Conservation (phyloP, 2,797 vertebrate species). For the Heterohyrax brucei region DNA sequence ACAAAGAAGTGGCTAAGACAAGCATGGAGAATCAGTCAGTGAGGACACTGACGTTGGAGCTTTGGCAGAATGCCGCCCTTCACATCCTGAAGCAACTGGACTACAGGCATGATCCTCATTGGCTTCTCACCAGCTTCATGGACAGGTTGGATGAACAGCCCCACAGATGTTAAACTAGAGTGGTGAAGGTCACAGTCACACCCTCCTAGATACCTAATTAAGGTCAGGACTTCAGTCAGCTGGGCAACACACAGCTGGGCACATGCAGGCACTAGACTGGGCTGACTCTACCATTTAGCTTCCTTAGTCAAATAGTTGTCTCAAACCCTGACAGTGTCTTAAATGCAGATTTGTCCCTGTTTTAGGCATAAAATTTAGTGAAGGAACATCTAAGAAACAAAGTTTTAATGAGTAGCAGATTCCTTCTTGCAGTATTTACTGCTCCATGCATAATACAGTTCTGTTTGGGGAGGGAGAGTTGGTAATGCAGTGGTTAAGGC, state of each 20-base stretch:
- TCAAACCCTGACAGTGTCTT: background rate
- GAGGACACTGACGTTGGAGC: background rate
- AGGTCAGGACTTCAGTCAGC: background rate
- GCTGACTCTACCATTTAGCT: background rate
- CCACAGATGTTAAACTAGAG: background rate
- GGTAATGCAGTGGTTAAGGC: too few species aligned
- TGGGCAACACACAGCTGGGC: background rate
- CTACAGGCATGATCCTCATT: background rate
- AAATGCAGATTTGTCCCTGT: background rate
- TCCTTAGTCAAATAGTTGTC: background rate
- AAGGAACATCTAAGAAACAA: background rate
- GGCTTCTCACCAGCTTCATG: background rate
- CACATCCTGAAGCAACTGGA: background rate
- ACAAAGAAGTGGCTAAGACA: constrained; percentile 93
- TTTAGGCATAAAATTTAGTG: background rate
- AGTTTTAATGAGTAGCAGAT: background rate
- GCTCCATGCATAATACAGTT: background rate
- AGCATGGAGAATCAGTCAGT: background rate
- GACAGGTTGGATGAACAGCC: background rate
- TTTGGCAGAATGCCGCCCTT: background rate
- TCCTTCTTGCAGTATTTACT: constrained; percentile 1
- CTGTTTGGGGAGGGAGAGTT: background rate
- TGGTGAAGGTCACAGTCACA: background rate
- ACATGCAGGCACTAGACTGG: background rate
- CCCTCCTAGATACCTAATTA: background rate